Evolutionary conservation across 2,888 invertebrate species (phyloP).

Genomic region (Hirtodrosophila alboralis): DNA sequence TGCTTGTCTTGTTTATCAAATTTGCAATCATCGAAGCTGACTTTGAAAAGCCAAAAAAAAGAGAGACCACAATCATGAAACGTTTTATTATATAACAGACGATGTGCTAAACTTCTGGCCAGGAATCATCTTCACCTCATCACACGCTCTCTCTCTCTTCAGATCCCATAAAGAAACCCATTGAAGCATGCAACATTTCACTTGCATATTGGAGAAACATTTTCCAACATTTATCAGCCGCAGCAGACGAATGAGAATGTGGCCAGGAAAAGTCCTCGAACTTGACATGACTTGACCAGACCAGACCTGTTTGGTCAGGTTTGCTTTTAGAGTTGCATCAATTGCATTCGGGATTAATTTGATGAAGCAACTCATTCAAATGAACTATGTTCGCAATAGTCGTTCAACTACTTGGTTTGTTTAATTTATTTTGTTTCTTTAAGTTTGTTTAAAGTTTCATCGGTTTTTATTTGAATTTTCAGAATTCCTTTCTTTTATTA

Average conservation of each 20-base stretch:
- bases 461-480: no score
- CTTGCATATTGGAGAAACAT: constrained; percentile 60
- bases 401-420: no score
- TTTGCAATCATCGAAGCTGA: constrained; percentile 60
- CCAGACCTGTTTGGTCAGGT: constrained; percentile 3
- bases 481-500: no score
- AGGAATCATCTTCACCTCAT: neutral
- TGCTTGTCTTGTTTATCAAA: constrained; percentile 50
- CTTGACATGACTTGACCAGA: constrained; percentile 61
- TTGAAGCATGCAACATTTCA: constrained; percentile 2
- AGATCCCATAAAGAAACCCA: neutral
- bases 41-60: constrained; percentile 47
- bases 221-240: constrained; percentile 63
- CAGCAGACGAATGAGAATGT: constrained; percentile 36
- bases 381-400: no score
- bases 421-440: no score
- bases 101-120: constrained; percentile 44
- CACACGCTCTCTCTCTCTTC: neutral
- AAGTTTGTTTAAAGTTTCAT: no score
- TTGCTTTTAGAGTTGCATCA: no score
- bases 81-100: constrained; percentile 73
- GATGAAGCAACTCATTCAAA: no score
- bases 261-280: constrained; percentile 44
- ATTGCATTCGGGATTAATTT: no score
- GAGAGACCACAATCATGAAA: constrained; percentile 70